phyloP scores from a whole-genome alignment of 2,888 invertebrate species.

The Athripsodes cinereus region DNA sequence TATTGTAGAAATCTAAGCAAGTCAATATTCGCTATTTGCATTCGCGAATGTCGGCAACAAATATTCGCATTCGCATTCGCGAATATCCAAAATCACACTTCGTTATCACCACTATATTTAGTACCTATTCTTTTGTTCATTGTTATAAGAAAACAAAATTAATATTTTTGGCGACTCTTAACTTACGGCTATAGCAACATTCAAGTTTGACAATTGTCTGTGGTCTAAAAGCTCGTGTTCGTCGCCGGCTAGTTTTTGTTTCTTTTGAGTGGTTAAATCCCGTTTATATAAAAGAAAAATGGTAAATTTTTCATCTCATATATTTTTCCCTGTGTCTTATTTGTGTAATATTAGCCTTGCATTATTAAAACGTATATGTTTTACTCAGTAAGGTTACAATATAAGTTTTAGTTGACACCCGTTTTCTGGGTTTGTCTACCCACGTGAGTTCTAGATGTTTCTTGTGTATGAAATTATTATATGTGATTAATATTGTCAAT shows the following conservation, averaged over 20 bases:
- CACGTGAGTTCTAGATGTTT: constrained; percentile 23
- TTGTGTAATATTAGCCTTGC: not conserved
- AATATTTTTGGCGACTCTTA: no score
- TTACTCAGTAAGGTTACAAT: not conserved
- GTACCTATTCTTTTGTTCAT: no score
- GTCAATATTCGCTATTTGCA: no score
- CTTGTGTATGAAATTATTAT: constrained; percentile 4
- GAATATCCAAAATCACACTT: no score
- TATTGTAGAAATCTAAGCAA: no score
- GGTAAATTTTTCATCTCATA: not conserved
- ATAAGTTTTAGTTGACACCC: not conserved
- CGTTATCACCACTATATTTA: no score
- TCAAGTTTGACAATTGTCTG: not conserved
- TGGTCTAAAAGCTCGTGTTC: constrained; percentile 6
- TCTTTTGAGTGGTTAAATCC: not conserved
- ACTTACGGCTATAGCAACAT: no score
- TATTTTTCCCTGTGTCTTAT: not conserved
- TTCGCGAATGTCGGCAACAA: no score
- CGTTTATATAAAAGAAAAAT: not conserved
- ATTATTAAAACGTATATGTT: not conserved
- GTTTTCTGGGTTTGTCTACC: constrained; percentile 5
- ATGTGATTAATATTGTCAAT: not conserved
- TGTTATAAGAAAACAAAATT: no score
- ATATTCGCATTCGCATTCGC: no score
- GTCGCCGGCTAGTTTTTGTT: constrained; percentile 1